Base-by-base conservation (phyloP, 2,888 invertebrate genomes). In the Megalurothrips usitatus region DNA sequence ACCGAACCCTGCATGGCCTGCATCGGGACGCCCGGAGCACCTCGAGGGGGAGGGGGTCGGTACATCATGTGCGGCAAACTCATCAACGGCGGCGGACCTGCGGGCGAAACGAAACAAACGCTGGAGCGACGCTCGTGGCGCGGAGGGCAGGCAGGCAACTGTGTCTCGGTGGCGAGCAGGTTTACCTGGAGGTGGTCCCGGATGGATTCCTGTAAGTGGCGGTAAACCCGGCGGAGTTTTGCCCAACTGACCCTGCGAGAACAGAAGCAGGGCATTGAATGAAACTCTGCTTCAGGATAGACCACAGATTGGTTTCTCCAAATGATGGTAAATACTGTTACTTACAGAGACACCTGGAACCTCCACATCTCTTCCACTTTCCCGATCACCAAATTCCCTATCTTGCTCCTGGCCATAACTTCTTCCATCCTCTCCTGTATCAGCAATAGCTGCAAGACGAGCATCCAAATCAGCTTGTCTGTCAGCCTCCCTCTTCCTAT, bases 401-500 rank as follows among this genome's bases (percentile, higher is more conserved):
- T 19, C 83, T 11, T 84, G 84, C 17, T 84, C 84, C 80, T 84
- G 83, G 79, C 84, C 58, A 14, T 19, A 17, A 58, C 58, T 75
- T 26, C 68, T 75, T 3, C 26, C 4, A 23, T 75, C 68, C 10
- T 82, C 82, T 34, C 81, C 86, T 10, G 85, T 84, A 47, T 87
- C 86, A 11, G 87, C 83, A 79, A 87, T 83, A 0, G 87, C 86
- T 28, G 68, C 68, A 75, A 87, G 88, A 86, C 91, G 88, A 0
- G 90, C 90, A 84, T 87, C 90, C 80, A 91, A 88, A 85, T 92
- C 92, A 26, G 91, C 90, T 0, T 90, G 90, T 84, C 92, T 88
- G 84, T 92, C 92, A n/a, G 90, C 88, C 85, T 92, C 94, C 83
- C 92, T 90, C 86, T 94, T 94, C 85, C 92, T 92, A 84, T 94